Evolutionary conservation across 2,113 vertebrate species (phyloP), one percentile per base, ranked within the genome.

Genomic region (Ceratotherium simum): DNA sequence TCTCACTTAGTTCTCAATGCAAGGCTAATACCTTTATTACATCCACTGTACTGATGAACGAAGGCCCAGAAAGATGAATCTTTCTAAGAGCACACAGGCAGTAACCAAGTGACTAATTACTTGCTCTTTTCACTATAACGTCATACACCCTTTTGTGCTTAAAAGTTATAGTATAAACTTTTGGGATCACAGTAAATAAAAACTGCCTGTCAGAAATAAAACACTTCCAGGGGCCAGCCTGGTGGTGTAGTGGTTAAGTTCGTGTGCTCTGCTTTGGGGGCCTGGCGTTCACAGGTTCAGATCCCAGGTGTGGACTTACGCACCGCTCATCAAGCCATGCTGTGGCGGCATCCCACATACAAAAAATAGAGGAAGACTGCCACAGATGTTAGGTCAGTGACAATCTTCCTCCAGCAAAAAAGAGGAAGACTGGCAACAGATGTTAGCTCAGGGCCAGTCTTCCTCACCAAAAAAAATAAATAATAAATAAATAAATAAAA

Each of bases 171-270:
- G 23, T 33, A 75, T 46, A 88, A 92, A 91, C 69, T 96, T 75
- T 39, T 46, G 46, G 58, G n/a, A 76, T 51, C 88, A 29, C 21
- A 91, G 65, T 70, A 91, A 87, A 73, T 87, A 96, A 92, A 89
- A 93, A 90, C 33, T 36, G 27, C 56, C 48, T 87, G 81, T 91
- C 56, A 93, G 94, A 81, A 86, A 89, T 39, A 23, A 83, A 90
- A 93, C 33, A 69, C 14, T 31, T 83, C 82, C 23, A 69, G 33
- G 48, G 48, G 48, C 48, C 48, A 51, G 48, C 48, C 48, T 13
- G 48, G 48, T 51, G 48, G 48, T 3, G 48, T 51, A 51, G 48
- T 51, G 48, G 8, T 51, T 51, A 51, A 51, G 48, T 13, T 51
- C 12, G 48, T 13, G 12, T 51, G 48, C 48, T 51, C 48, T 13